phyloP scores from a whole-genome alignment of 2,888 invertebrate species.

The Amphimallon solstitiale region DNA sequence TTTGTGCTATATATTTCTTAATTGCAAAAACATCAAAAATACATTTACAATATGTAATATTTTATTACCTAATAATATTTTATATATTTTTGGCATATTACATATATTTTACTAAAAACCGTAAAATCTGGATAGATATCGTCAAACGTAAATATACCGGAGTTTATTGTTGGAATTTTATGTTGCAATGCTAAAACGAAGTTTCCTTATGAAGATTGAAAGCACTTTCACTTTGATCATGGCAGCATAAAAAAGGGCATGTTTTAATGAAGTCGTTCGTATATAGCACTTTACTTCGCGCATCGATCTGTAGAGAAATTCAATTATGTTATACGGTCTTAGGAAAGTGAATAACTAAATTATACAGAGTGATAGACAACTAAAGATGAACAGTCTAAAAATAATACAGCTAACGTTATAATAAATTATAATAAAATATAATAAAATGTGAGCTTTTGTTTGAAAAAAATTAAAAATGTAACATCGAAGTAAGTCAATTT shows the following conservation, averaged over 20 bases:
- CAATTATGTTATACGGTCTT: not conserved
- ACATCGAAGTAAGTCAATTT: too few species aligned
- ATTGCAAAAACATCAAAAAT: too few species aligned
- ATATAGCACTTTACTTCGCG: not conserved
- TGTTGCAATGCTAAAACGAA: constrained; percentile 16
- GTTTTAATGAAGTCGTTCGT: constrained; percentile 26
- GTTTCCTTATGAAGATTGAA: constrained; percentile 27
- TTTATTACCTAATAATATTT: not conserved
- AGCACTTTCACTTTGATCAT: constrained; percentile 27
- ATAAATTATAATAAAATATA: too few species aligned
- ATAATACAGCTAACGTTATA: too few species aligned
- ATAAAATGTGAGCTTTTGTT: too few species aligned
- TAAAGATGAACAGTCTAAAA: too few species aligned
- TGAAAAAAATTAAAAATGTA: too few species aligned
- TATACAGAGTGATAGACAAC: too few species aligned
- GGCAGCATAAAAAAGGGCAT: constrained; percentile 20
- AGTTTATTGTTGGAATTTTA: constrained; percentile 26
- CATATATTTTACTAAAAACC: not conserved
- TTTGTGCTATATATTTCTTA: too few species aligned
- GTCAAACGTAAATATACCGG: constrained; percentile 24
- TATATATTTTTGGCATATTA: not conserved
- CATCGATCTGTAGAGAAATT: constrained; percentile 18
- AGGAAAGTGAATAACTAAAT: too few species aligned
- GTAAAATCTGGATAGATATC: constrained; percentile 18
- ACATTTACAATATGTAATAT: too few species aligned